phyloP scores from a whole-genome alignment of 2,888 invertebrate genomes.

The Microctonus hyperodae region DNA sequence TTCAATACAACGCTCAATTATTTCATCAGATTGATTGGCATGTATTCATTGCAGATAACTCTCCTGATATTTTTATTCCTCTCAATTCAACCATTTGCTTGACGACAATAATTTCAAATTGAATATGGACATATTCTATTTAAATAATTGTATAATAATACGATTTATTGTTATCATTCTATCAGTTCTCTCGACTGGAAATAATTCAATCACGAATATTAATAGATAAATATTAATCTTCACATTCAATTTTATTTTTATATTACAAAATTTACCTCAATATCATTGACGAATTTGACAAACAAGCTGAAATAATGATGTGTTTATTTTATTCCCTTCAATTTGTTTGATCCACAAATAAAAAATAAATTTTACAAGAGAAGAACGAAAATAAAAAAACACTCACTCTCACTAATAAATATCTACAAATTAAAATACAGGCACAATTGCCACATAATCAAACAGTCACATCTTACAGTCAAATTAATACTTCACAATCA shows the following conservation, averaged over 20 bases:
- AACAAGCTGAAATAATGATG: not conserved
- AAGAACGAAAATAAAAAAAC: not conserved
- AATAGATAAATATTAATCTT: too few species aligned
- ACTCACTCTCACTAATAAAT: not conserved
- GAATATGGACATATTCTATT: not conserved
- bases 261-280: too few species aligned
- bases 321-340: not conserved
- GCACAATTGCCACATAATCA: constrained; percentile 13
- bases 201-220: too few species aligned
- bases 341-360: not conserved
- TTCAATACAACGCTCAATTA: not conserved
- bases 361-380: not conserved
- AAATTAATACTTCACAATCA: constrained; percentile 1
- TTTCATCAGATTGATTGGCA: not conserved
- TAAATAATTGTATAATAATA: too few species aligned
- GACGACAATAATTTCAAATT: not conserved
- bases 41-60: not conserved
- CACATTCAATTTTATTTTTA: too few species aligned
- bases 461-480: constrained; percentile 25
- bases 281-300: constrained; percentile 4
- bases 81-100: not conserved
- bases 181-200: too few species aligned
- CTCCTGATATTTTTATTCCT: not conserved
- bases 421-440: constrained; percentile 5
- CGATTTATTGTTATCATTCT: too few species aligned